Evolutionary conservation across 2,797 vertebrate species (phyloP).

Genomic region (Phyllotis vaccarum): DNA sequence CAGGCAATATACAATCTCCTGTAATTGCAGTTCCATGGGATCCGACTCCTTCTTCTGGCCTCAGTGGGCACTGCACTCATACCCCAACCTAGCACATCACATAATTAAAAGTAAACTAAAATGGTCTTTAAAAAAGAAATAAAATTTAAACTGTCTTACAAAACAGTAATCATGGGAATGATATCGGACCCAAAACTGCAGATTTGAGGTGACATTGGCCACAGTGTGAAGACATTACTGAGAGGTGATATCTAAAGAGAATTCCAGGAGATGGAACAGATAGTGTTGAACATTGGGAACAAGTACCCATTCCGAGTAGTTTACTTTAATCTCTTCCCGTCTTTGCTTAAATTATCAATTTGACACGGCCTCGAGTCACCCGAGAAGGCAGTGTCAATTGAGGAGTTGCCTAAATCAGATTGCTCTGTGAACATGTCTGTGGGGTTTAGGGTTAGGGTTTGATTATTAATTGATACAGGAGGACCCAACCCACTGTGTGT

Average conservation of each 20-base stretch:
- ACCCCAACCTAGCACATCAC: neutral
- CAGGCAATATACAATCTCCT: neutral
- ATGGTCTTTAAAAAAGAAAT: neutral
- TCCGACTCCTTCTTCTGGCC: neutral
- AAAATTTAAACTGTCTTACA: neutral
- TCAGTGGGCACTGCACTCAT: neutral
- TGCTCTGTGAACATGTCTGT: neutral
- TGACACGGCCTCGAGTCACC: neutral
- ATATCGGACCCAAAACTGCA: neutral
- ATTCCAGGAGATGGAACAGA: neutral
- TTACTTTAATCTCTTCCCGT: neutral
- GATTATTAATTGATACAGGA: neutral
- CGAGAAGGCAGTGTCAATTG: neutral
- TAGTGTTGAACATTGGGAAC: neutral
- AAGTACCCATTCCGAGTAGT: neutral
- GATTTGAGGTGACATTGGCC: neutral
- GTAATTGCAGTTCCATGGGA: neutral
- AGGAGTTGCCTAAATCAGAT: neutral
- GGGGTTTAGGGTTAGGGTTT: neutral
- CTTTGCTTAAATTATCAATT: neutral
- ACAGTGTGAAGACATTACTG: neutral
- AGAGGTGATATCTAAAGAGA: neutral
- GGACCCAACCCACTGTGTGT: neutral
- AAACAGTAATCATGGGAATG: neutral
- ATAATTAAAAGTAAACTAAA: neutral